Percentiles rank a stretch among this genome's conserved stretches.
Conservation (phyloP, 2,888 invertebrate species). For the Apodemia duryi region DNA sequence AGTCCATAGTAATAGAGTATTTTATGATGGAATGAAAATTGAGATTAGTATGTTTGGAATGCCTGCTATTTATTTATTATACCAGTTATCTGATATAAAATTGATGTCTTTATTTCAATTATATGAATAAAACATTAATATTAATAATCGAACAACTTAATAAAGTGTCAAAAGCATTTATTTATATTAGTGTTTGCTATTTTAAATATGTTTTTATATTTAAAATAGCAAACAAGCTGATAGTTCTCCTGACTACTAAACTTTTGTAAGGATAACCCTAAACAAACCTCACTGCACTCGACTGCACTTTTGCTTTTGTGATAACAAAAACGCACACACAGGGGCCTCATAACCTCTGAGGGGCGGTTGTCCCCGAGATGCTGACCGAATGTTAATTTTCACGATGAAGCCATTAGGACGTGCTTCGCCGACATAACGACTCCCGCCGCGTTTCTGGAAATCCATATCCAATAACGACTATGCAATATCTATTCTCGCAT, state of each 20-base stretch:
- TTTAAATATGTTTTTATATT: no score
- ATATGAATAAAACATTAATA: not conserved
- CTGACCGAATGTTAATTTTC: slow-evolving; percentile 72
- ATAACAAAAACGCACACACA: not conserved
- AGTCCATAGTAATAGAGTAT: not conserved
- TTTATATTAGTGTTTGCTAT: no score
- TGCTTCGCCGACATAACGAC: slow-evolving; percentile 59
- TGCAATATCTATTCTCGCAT: not conserved
- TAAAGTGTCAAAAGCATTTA: not conserved
- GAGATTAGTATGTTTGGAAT: slow-evolving; percentile 20
- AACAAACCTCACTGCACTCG: not conserved
- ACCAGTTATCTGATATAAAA: not conserved
- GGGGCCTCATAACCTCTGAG: slow-evolving; percentile 16
- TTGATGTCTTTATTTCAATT: not conserved
- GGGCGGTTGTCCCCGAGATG: slow-evolving; percentile 42
- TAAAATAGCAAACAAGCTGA: no score
- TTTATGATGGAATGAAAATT: slow-evolving; percentile 31
- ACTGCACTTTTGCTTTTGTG: not conserved
- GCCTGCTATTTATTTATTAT: not conserved
- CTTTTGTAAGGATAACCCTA: no score
- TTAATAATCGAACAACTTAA: not conserved
- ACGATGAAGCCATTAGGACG: slow-evolving; percentile 73
- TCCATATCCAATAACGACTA: not conserved
- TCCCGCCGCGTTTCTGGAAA: slow-evolving; percentile 61
- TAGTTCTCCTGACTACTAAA: no score